Percentiles rank a stretch among this genome's conserved stretches.
phyloP scores from a whole-genome alignment of 2,797 vertebrate species.

The Macropus fuliginosus region DNA sequence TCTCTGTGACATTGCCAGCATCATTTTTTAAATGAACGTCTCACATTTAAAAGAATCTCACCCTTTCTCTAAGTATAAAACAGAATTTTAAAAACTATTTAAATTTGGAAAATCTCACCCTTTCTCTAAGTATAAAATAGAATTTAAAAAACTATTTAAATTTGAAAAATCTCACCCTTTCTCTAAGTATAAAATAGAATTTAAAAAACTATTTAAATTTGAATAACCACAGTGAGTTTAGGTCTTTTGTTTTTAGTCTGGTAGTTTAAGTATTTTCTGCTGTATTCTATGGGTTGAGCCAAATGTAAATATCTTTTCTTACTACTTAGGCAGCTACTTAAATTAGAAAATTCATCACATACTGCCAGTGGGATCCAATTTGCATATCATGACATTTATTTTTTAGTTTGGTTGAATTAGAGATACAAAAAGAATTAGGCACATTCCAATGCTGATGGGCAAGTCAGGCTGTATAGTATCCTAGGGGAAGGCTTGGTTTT shows the following conservation, averaged over 20 bases:
- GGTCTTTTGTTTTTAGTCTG: conserved; percentile 25
- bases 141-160: neutral
- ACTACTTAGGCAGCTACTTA: conserved; percentile 35
- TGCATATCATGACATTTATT: conserved; percentile 33
- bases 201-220: neutral
- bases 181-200: conserved; percentile 22
- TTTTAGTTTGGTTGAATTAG: conserved; percentile 6
- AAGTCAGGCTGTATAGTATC: neutral
- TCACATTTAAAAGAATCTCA: neutral
- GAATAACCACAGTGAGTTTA: conserved; percentile 8
- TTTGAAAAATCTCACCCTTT: neutral
- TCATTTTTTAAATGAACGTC: neutral
- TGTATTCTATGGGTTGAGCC: conserved; percentile 11
- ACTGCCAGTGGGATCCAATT: conserved; percentile 12
- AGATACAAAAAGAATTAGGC: conserved; percentile 9
- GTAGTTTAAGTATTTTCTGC: neutral
- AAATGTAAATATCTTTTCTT: conserved; percentile 11
- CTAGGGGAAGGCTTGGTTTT: neutral
- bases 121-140: conserved; percentile 7
- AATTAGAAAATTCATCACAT: conserved; percentile 42
- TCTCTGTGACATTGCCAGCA: neutral
- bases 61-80: neutral
- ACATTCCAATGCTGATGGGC: neutral
- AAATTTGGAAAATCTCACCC: neutral
- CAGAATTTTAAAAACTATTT: neutral